These are phyloP conservation scores for Anabacerthia variegaticeps DNA, from an alignment of 2,797 vertebrate genomes.

Conservation along the genomic window DNA sequence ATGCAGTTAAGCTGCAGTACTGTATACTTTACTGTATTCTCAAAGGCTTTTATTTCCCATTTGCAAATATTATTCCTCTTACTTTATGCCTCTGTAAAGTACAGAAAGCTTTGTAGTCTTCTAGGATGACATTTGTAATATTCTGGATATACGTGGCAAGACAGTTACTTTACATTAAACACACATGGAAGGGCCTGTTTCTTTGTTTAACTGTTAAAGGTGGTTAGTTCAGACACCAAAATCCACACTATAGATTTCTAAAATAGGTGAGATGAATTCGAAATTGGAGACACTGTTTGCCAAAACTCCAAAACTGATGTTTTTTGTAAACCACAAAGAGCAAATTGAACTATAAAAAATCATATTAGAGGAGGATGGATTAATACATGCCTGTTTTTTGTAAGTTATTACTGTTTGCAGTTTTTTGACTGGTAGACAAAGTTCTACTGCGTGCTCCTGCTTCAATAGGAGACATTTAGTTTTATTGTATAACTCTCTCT, in stretches of 20 bases:
- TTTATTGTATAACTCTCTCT: neutral
- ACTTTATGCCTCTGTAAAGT: neutral
- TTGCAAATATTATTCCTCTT: neutral
- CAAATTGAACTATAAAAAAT: neutral
- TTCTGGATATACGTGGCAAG: neutral
- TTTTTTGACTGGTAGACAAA: neutral
- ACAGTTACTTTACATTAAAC: neutral
- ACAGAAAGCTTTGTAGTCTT: neutral
- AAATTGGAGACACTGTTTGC: neutral
- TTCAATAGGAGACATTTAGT: neutral
- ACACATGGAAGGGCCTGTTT: neutral
- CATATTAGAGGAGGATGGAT: neutral
- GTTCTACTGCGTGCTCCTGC: neutral
- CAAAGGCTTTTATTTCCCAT: neutral
- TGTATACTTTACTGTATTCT: neutral
- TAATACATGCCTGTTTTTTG: neutral
- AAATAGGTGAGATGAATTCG: neutral
- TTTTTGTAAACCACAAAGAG: neutral
- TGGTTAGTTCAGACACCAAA: neutral
- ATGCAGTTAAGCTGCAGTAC: neutral
- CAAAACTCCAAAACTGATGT: neutral
- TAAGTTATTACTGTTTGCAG: neutral
- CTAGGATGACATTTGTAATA: neutral
- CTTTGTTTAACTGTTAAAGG: neutral
- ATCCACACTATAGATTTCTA: neutral